Base-by-base conservation (phyloP, 1,140 invertebrate genomes). In the Ceratina calcarata region DNA sequence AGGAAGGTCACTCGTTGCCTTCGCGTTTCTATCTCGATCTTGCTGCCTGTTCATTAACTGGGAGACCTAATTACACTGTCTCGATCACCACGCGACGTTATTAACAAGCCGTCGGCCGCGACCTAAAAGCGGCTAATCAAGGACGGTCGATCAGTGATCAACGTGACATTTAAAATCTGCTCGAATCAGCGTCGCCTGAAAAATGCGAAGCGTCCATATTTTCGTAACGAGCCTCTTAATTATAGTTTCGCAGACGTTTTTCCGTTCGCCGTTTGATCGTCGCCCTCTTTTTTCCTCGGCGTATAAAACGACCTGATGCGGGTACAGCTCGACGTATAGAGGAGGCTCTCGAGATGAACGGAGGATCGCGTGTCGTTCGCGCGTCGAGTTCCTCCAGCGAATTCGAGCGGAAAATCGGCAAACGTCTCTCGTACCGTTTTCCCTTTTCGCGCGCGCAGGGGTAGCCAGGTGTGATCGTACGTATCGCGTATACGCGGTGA, bases 31-130 rank as follows among this genome's bases (percentile, higher is more conserved):
- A 22, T 64, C 61, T 55, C 65, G 20, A 71, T 53, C 16, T 12
- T 12, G 16, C 45, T 55, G 13, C 10, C 37, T 16, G 15, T 22
- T 79, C 58, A 66, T 66, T 85, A 86, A 75, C 70, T 66, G 66
- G 12, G 20, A 37, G 13, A 51, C 72, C 27, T 77, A 67, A 82
- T 86, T 76, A 78, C 45, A 24, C 1, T 12, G 32, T 8, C 24
- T 18, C 22, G 16, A 32, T 45, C 37, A 3, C 53, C 10, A 51
- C 57, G 22, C 22, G 32, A 37, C 20, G 22, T 55, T 32, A 53
- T 51, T 27, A 32, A 1, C n/a, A 57, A 12, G 49, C 27, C 51
- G 37, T 67, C 67, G 37, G 27, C 0, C 8, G 8, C 37, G 37
- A 10, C 1, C 49, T 45, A 57, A 68, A n/a, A 53, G 1, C 22